Conservation (phyloP, 1,140 invertebrate species). For the Epicauta chinensis region DNA sequence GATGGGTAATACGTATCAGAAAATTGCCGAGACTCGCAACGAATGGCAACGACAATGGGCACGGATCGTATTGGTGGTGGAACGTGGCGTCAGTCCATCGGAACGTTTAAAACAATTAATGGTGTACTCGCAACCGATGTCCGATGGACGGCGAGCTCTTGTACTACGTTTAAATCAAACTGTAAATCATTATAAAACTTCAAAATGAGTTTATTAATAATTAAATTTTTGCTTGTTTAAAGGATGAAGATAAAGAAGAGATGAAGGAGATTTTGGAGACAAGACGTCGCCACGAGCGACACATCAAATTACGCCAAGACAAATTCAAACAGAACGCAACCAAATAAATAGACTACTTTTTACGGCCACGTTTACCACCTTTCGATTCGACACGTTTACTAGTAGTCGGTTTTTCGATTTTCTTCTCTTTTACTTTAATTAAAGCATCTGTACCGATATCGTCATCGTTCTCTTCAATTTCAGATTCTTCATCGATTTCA, state of each 20-base stretch:
- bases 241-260: conserved; percentile 88
- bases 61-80: conserved; percentile 92
- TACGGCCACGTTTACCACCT: conserved; percentile 9
- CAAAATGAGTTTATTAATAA: background rate
- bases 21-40: conserved; percentile 93
- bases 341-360: background rate
- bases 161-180: conserved; percentile 79
- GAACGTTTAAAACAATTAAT: conserved; percentile 79
- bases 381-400: conserved; percentile 16
- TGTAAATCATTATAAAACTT: conserved; percentile 46
- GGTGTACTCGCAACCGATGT: conserved; percentile 94
- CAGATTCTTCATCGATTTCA: conserved; percentile 42
- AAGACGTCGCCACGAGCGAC: conserved; percentile 74
- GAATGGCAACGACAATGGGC: conserved; percentile 99
- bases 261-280: conserved; percentile 91
- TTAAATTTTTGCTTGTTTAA: too few species aligned
- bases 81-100: conserved; percentile 84
- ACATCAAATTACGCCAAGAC: conserved; percentile 59
- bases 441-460: conserved; percentile 66
- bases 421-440: conserved; percentile 53
- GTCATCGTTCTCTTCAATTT: conserved; percentile 50
- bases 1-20: conserved; percentile 99
- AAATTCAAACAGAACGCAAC: conserved; percentile 10
- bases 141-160: conserved; percentile 79
- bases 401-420: background rate